Base-by-base conservation (phyloP, 1,140 invertebrate species). In the Hypsibius dujardini region DNA sequence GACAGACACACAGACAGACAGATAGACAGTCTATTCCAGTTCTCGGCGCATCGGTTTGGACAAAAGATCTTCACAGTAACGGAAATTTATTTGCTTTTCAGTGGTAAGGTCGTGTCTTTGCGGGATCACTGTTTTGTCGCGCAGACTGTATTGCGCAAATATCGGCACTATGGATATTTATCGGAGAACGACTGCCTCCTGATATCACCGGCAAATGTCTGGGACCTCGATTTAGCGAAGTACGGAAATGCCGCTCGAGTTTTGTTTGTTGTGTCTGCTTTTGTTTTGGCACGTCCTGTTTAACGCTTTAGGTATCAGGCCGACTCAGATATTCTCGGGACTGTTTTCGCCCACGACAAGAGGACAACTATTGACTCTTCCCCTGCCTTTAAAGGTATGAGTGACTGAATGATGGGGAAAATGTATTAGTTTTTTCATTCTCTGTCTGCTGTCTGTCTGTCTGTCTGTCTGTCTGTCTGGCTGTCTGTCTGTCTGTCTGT, bases 121-220 rank as follows among this genome's bases (percentile, higher is more conserved):
- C 62, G 42, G 12, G 42, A 42, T 42, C 42, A 15, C 12, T 67
- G 62, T 42, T 67, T 15, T 42, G 62, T 15, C 7, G 62, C 62
- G 12, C 3, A 45, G 12, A 12, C 12, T 42, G 62, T 67, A 7
- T 3, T 45, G 3, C 45, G 12, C 12, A 42, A 12, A 15, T 67
- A 67, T 42, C 12, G 42, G 45, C 12, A 45, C 12, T 67, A 67
- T 45, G 89, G 72, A 81, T 70, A 79, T 46, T 77, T 94, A 46
- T 92, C 93, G 0, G 87, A 95, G 77, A 95, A 92, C 77, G 88
- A 86, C 78, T 97, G 94, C 78, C 82, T 97, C 0, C 80, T 92
- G n/a, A 78, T 96, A 0, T 95, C 92, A 1, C 93, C 94, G 0
- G 90, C 90, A 0, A 94, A 93, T 80, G 82, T 96, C 46, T 96